Percentiles rank a stretch among this genome's conserved stretches.
These are phyloP conservation scores for Athrips mouffetella DNA, from an alignment of 2,888 invertebrate genomes.

Conservation along the genomic window DNA sequence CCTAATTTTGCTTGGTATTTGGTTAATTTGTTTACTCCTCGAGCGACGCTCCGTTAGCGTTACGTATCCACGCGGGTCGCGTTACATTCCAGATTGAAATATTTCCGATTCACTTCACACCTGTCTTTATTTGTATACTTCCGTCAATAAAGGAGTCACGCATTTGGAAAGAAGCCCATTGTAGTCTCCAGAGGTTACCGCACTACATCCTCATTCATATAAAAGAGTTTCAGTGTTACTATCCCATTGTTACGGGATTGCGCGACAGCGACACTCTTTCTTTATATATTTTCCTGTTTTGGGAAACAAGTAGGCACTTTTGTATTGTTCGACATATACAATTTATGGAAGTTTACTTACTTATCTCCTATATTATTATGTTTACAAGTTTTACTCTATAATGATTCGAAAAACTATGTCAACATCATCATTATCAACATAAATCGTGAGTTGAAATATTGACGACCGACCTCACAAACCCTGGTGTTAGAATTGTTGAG, in stretches of 20 bases:
- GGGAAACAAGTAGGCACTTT: neutral
- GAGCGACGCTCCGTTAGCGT: no score
- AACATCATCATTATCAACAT: no score
- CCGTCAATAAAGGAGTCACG: slow-evolving; percentile 38
- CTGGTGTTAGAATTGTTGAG: no score
- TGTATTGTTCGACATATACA: no score
- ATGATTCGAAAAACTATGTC: no score
- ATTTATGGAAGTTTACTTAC: no score
- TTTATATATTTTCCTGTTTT: neutral
- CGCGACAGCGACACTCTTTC: neutral
- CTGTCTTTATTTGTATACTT: slow-evolving; percentile 39
- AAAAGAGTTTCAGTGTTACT: slow-evolving; percentile 1
- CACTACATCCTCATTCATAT: slow-evolving; percentile 8
- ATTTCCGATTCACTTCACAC: slow-evolving; percentile 35
- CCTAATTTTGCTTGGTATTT: no score
- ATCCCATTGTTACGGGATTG: neutral
- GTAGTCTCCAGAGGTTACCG: slow-evolving; percentile 26
- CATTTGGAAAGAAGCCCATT: slow-evolving; percentile 31
- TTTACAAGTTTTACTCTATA: no score
- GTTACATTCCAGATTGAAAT: slow-evolving; percentile 48
- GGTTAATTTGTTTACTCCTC: no score
- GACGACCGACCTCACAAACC: no score
- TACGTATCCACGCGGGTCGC: slow-evolving; percentile 31
- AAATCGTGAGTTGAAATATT: no score
- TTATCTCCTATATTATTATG: no score